phyloP scores from a whole-genome alignment of 2,113 vertebrate genomes.

The Aramus guarauna region DNA sequence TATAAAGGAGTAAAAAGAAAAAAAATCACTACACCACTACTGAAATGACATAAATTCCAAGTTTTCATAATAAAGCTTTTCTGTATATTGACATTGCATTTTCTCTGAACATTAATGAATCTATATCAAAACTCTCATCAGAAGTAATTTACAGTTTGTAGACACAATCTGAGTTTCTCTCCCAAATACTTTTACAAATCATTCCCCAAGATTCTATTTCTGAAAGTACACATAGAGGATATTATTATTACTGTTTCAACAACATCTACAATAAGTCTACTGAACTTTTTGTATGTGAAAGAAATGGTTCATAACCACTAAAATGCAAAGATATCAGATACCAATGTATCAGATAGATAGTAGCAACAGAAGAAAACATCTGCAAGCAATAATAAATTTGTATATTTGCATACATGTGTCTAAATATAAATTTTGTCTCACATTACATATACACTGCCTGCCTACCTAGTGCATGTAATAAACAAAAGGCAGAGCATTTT shows the following conservation, averaged over 20 bases:
- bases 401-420: accelerated
- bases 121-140: background rate
- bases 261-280: background rate
- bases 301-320: background rate
- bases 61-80: background rate
- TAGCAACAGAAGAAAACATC: background rate
- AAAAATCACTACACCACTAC: no score
- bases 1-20: no score
- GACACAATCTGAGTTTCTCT: background rate
- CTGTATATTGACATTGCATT: background rate
- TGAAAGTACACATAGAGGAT: background rate
- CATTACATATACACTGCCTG: background rate
- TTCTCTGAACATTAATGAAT: background rate
- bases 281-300: background rate
- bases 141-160: background rate
- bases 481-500: background rate
- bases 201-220: background rate
- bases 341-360: background rate
- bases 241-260: background rate
- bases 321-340: background rate
- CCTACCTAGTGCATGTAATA: background rate
- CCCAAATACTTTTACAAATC: background rate
- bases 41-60: background rate
- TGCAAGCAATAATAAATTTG: background rate
- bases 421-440: background rate